Conservation (phyloP, 92 coral and sea anemone genomes). For the Epizoanthus scotinus region DNA sequence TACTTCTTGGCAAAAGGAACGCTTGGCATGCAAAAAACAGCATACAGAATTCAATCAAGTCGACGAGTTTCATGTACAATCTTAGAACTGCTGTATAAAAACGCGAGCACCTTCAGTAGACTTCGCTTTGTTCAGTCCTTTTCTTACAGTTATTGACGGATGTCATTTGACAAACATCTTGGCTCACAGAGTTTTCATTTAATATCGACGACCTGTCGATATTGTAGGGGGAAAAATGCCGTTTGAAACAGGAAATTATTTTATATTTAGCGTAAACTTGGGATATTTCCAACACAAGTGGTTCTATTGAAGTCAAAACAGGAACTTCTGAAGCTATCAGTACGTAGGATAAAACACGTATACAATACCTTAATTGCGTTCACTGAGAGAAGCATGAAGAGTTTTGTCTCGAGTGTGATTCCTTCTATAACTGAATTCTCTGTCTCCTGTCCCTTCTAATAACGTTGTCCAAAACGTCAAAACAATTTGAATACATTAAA, state of each 20-base stretch:
- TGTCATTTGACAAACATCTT: neutral
- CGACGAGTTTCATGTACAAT: neutral
- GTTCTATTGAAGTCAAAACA: slow-evolving; percentile 1
- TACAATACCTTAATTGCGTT: neutral
- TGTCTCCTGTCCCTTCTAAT: slow-evolving; percentile 1
- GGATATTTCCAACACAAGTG: neutral
- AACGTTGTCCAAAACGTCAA: slow-evolving; percentile 7
- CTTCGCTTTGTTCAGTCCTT: neutral
- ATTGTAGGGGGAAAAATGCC: neutral
- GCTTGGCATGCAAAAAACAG: neutral
- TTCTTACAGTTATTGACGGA: neutral
- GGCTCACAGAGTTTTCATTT: neutral
- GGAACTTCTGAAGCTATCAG: neutral
- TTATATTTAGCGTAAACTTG: neutral
- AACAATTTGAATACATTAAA: slow-evolving; percentile 33
- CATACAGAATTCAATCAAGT: neutral
- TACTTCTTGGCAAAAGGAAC: neutral
- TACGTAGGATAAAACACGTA: neutral
- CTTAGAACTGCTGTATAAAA: too few species aligned
- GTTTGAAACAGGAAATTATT: neutral
- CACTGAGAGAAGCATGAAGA: neutral
- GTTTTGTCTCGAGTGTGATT: neutral
- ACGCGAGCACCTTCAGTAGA: too few species aligned
- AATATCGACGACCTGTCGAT: slow-evolving; percentile 3
- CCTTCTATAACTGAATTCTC: slow-evolving; percentile 2